Evolutionary conservation across 2,888 invertebrate genomes (phyloP).

Genomic region (Macrosoma leucophasiata): DNA sequence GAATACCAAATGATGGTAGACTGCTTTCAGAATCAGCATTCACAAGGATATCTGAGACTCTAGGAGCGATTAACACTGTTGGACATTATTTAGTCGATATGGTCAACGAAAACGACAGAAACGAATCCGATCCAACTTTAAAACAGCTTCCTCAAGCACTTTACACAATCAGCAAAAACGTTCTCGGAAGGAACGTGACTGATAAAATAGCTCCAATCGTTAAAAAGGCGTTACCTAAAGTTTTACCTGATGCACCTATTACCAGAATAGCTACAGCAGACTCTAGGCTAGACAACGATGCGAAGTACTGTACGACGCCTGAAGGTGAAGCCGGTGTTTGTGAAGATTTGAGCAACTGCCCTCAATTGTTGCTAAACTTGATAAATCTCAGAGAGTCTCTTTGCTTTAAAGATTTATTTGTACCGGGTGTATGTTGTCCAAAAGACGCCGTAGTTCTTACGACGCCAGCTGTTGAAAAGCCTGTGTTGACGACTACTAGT

Average conservation of each 20-base stretch:
- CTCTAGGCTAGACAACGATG: conserved; percentile 59
- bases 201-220: conserved; percentile 87
- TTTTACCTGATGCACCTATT: conserved; percentile 59
- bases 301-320: conserved; percentile 86
- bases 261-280: conserved; percentile 63
- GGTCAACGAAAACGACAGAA: conserved; percentile 72
- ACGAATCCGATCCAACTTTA: conserved; percentile 57
- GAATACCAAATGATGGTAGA: conserved; percentile 60
- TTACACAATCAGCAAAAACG: conserved; percentile 87
- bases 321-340: conserved; percentile 87
- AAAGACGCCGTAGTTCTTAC: conserved; percentile 56
- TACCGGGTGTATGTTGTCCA: conserved; percentile 95
- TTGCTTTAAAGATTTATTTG: conserved; percentile 93
- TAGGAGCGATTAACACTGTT: conserved; percentile 89
- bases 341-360: conserved; percentile 92
- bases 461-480: conserved; percentile 44
- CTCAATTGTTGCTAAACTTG: conserved; percentile 87
- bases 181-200: conserved; percentile 83
- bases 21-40: conserved; percentile 77
- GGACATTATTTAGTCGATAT: conserved; percentile 90
- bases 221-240: conserved; percentile 59
- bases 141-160: conserved; percentile 80
- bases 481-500: conserved; percentile 49
- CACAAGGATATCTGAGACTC: conserved; percentile 77
- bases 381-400: conserved; percentile 88